These are phyloP conservation scores for Mechanitis mazaeus DNA, from an alignment of 2,888 invertebrate genomes.

Conservation along the genomic window DNA sequence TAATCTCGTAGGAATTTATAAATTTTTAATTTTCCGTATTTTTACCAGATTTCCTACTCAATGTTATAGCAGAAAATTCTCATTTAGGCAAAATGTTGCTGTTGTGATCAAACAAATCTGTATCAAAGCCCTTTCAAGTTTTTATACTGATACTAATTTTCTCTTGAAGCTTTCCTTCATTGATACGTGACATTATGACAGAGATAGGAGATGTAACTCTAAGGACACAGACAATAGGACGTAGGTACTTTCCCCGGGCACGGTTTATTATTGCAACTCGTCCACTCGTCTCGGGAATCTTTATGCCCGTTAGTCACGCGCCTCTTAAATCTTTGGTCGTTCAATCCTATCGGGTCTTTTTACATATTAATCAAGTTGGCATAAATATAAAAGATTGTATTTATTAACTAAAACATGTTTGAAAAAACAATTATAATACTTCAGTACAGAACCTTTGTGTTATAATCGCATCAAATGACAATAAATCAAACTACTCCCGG, in stretches of 20 bases:
- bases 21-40: constrained; percentile 65
- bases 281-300: constrained; percentile 42
- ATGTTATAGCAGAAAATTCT: constrained; percentile 48
- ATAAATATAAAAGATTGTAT: neutral
- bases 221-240: constrained; percentile 44
- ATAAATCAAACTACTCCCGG: constrained; percentile 15
- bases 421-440: neutral
- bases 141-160: constrained; percentile 25
- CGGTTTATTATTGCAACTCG: constrained; percentile 52
- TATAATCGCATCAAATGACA: constrained; percentile 14
- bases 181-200: constrained; percentile 42
- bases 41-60: constrained; percentile 56
- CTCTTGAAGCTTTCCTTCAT: constrained; percentile 39
- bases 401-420: neutral
- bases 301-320: constrained; percentile 57
- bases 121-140: constrained; percentile 19
- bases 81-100: constrained; percentile 51
- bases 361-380: constrained; percentile 36
- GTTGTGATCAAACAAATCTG: constrained; percentile 42
- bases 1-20: constrained; percentile 48
- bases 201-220: constrained; percentile 41
- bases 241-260: constrained; percentile 38
- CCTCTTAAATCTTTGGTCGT: constrained; percentile 44
- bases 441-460: neutral
- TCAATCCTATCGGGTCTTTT: constrained; percentile 42